Conservation (phyloP, 2,888 invertebrate species). For the Andricus quercusramuli region DNA sequence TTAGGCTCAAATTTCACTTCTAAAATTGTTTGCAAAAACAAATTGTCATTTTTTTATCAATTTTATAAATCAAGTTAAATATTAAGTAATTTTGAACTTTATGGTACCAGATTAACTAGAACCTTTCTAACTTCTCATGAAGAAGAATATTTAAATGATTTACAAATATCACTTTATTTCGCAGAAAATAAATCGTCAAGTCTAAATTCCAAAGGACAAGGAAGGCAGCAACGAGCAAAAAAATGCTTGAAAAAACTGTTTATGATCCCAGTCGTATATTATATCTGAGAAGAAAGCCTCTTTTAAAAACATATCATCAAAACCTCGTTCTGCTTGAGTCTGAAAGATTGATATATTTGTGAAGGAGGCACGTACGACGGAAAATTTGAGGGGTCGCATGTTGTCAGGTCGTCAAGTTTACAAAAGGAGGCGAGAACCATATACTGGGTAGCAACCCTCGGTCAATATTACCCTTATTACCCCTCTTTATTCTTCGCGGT, state of each 20-base stretch:
- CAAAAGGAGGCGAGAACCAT: conserved; percentile 33
- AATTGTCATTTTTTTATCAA: too few species aligned
- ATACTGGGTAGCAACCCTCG: conserved; percentile 28
- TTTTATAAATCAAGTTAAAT: too few species aligned
- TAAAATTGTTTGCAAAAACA: too few species aligned
- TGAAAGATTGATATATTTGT: conserved; percentile 40
- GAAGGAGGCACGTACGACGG: conserved; percentile 34
- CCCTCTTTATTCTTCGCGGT: conserved; percentile 34
- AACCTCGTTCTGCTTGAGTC: conserved; percentile 33
- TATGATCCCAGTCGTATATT: conserved; percentile 8
- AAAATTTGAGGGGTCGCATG: conserved; percentile 40
- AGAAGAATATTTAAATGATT: background rate
- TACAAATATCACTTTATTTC: background rate
- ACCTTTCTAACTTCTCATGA: too few species aligned
- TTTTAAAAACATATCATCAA: conserved; percentile 39
- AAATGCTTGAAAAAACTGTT: background rate
- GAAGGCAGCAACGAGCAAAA: background rate
- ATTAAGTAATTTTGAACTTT: too few species aligned
- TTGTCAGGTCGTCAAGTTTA: conserved; percentile 40
- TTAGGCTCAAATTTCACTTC: too few species aligned
- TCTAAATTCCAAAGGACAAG: background rate
- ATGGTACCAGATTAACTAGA: too few species aligned
- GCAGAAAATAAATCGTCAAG: background rate
- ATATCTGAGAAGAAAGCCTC: background rate
- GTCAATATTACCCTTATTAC: conserved; percentile 37